Percentiles rank a stretch among this genome's conserved stretches.
Conservation (phyloP, 2,888 invertebrate genomes). For the Stenotaenia linearis region DNA sequence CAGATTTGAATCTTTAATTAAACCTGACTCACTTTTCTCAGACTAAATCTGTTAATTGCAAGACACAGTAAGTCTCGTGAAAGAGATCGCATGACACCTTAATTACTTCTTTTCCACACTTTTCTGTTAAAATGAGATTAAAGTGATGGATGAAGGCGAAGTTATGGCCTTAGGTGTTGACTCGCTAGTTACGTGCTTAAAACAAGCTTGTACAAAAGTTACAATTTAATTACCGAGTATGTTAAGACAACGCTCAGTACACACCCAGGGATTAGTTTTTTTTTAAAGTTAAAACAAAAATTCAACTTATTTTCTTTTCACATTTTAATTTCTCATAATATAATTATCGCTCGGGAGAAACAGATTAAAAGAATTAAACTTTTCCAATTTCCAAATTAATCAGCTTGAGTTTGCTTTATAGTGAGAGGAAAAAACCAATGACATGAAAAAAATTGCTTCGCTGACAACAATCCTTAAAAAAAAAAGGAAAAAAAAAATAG, state of each 20-base stretch:
- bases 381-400: not conserved
- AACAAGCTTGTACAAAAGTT: not conserved
- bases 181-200: not conserved
- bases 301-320: not conserved
- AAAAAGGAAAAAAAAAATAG: not conserved
- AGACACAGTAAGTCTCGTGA: not conserved
- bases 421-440: not conserved
- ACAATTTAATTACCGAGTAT: not conserved
- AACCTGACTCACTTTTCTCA: not conserved
- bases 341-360: not conserved
- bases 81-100: conserved; percentile 1
- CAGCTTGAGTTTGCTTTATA: not conserved
- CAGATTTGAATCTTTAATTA: conserved; percentile 16
- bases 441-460: not conserved
- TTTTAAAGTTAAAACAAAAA: not conserved
- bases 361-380: not conserved
- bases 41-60: conserved; percentile 2
- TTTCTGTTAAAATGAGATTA: conserved; percentile 3
- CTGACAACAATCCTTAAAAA: too few relatives aligned
- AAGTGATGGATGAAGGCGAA: conserved; percentile 1
- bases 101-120: conserved; percentile 14
- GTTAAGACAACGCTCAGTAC: not conserved
- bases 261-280: not conserved
- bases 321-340: not conserved
- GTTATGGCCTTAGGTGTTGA: not conserved